Base-by-base conservation (phyloP, 2,888 invertebrate genomes). In the Epsilonema sp. region DNA sequence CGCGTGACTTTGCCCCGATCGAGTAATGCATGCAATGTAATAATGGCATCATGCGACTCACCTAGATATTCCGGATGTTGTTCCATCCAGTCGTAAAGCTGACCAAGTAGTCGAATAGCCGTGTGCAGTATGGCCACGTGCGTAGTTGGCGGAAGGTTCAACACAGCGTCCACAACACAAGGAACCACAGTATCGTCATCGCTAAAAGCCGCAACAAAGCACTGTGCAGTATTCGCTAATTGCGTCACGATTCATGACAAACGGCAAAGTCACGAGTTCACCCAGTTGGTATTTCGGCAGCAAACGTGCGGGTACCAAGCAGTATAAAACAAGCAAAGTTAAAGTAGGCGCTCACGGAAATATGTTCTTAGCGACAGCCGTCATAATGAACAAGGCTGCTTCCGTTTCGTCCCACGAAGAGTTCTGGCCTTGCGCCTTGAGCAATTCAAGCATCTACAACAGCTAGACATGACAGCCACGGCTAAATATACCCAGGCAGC, bases 311-410 rank as follows among this genome's bases (percentile, higher is more conserved):
- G n/a, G n/a, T n/a, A n/a, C n/a, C n/a, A n/a, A n/a, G n/a, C n/a
- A n/a, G n/a, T n/a, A n/a, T n/a, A n/a, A n/a, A n/a, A n/a, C n/a
- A n/a, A n/a, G n/a, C n/a, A n/a, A n/a, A n/a, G n/a, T n/a, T n/a
- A n/a, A n/a, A n/a, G n/a, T n/a, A n/a, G n/a, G n/a, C n/a, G n/a
- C n/a, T n/a, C n/a, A 89, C 87, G 89, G 89, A 58, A 86, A 67
- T 58, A 92, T 81, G 68, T 86, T 90, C 70, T 85, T 86, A 25
- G 87, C 89, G 2, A 90, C 84, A 43, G 86, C 79, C 62, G 83
- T 82, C 89, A 92, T 90, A 2, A 94, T 76, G 65, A 84, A 94
- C 1, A 94, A 73, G 0, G 89, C 82, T 1, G 94, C 83, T 69
- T 94, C 94, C 1, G 80, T 82, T 44, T 80, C 77, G 61, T 90